Base-by-base conservation (phyloP, 23 tunicate genomes). In the Pegea sp. region DNA sequence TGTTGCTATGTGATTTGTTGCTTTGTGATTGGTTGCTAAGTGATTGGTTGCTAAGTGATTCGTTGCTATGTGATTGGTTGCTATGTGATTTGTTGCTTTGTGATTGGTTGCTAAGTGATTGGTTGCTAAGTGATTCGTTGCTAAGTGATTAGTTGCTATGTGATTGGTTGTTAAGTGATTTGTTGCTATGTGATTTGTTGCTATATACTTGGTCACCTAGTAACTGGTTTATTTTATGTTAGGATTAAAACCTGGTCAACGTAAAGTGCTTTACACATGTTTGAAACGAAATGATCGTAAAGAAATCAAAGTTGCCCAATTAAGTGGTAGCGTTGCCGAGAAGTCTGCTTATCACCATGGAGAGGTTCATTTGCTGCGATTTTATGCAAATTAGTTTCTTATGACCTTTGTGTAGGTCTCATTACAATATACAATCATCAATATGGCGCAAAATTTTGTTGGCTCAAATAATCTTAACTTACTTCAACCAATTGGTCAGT, bases 281-380 rank as follows among this genome's bases (percentile, higher is more conserved):
- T 62, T 91, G 42, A 81, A 67, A 6, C 57, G 99, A 56, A 91
- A 91, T 69, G 99, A 91, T 49, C 78, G 72, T 29, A 43, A 73
- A 16, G 81, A 91, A 64, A 86, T 91, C 22, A 91, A 91, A 78
- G 99, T 91, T 33, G 99, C 99, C 19, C 99, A 91, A 49, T 56
- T 91, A 0, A 69, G 93, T 46, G 99, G 99, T 78, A 72, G 93
- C 44, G 86, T 91, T 25, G 91, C 99, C 25, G 99, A 77, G 49
- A 29, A 62, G 56, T 90, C 98, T 2, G 98, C 98, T 20, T 90
- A 90, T 48, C 98, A 90, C 54, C 98, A 90, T 60, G 98, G 98
- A 54, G 98, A 90, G 70, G 98, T 76, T 13, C 30, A 58, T 13
- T 49, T 20, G 16, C 26, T 49, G 46, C 16, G 46, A 38, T 38